A percentile compares a stretch with the other conserved stretches of the same genome.
Conservation (phyloP, 2,888 invertebrate species). For the Zeuzera pyrina region DNA sequence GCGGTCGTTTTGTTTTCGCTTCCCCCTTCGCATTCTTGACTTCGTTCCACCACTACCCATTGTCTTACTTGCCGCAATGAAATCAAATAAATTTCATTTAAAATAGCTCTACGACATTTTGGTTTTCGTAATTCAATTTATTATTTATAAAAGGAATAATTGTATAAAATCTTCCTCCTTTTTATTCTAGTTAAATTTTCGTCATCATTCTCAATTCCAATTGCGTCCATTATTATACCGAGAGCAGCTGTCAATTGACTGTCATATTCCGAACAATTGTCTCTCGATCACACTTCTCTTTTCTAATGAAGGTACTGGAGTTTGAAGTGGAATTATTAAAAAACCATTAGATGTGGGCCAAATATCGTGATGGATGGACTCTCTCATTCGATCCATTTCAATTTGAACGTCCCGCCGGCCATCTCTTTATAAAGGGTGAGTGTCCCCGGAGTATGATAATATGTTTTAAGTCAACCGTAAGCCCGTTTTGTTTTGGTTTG, state of each 20-base stretch:
- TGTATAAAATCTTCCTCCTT: too few relatives aligned
- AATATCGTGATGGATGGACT: slow-evolving; percentile 64
- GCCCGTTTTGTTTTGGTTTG: slow-evolving; percentile 23
- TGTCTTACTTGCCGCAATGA: slow-evolving; percentile 67
- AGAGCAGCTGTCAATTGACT: slow-evolving; percentile 52
- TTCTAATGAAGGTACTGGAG: slow-evolving; percentile 31
- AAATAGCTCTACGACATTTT: too few relatives aligned
- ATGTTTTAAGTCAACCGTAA: slow-evolving; percentile 38
- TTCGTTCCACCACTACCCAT: slow-evolving; percentile 64
- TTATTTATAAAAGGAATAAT: too few relatives aligned
- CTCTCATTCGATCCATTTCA: slow-evolving; percentile 67
- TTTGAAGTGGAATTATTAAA: slow-evolving; percentile 64
- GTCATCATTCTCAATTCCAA: too few relatives aligned
- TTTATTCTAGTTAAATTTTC: too few relatives aligned
- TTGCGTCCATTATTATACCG: slow-evolving; percentile 46
- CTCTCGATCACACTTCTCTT: slow-evolving; percentile 44
- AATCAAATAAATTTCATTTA: too few relatives aligned
- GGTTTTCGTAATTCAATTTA: too few relatives aligned
- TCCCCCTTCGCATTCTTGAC: slow-evolving; percentile 61
- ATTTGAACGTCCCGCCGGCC: slow-evolving; percentile 27
- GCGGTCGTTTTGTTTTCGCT: slow-evolving; percentile 40
- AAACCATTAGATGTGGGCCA: slow-evolving; percentile 65
- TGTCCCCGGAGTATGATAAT: slow-evolving; percentile 52
- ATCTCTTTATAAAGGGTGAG: slow-evolving; percentile 57
- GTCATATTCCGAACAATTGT: slow-evolving; percentile 57